These are phyloP conservation scores for Diplodus sargus DNA, from an alignment of 2,797 vertebrate species.

Conservation along the genomic window DNA sequence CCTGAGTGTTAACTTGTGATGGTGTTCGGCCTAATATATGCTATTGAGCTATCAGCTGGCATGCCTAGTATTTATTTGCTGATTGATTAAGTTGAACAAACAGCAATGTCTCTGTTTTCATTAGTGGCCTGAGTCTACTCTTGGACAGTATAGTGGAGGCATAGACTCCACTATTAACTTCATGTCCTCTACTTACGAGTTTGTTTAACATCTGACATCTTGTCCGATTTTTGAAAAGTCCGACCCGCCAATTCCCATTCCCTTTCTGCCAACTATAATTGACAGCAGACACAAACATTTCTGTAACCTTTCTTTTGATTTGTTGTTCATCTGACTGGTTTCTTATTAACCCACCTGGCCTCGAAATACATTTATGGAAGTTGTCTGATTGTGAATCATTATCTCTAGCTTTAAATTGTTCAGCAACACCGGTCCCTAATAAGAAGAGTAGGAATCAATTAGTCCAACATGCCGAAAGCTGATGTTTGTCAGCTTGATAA, in stretches of 20 bases:
- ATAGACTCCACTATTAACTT: too few relatives aligned
- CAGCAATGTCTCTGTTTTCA: neutral
- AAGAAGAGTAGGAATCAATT: neutral
- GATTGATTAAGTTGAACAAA: neutral
- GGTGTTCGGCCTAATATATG: neutral
- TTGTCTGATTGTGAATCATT: neutral
- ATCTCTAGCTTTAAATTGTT: too few relatives aligned
- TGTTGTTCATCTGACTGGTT: neutral
- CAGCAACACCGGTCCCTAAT: too few relatives aligned
- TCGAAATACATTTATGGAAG: neutral
- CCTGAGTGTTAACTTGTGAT: neutral
- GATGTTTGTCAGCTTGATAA: neutral
- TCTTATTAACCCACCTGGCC: neutral
- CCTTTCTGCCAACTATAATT: too few relatives aligned
- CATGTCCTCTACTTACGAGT: too few relatives aligned
- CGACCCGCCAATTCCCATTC: too few relatives aligned
- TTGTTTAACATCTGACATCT: too few relatives aligned
- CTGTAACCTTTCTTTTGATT: neutral
- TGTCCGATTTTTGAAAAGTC: too few relatives aligned
- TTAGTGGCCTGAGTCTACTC: neutral
- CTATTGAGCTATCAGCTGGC: neutral
- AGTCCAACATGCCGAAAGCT: neutral
- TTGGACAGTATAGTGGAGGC: neutral
- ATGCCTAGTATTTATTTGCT: neutral
- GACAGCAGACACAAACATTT: too few relatives aligned